A percentile compares a stretch with the other conserved stretches of the same genome.
Evolutionary conservation across 2,113 vertebrate genomes (phyloP).

Genomic region (Pelvicachromis taeniatus): DNA sequence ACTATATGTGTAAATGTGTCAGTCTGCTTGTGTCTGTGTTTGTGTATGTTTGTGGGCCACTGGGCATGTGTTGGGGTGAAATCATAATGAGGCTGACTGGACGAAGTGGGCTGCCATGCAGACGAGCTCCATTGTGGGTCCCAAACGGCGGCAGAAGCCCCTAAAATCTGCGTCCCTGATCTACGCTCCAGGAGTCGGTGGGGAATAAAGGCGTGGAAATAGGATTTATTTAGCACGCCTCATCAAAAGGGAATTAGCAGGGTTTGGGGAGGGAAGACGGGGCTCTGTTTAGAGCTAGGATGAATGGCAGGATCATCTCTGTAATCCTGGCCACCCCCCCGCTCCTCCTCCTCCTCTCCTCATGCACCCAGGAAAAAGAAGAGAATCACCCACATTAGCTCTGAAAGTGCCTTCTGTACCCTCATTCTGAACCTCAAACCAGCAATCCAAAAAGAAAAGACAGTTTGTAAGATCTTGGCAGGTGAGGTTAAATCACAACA

Average conservation of each 20-base stretch:
- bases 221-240: slow-evolving; percentile 91
- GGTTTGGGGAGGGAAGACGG: slow-evolving; percentile 75
- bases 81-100: slow-evolving; percentile 66
- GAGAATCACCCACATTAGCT: slow-evolving; percentile 63
- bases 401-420: slow-evolving; percentile 36
- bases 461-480: slow-evolving; percentile 41
- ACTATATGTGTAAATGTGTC: slow-evolving; percentile 49
- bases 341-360: neutral
- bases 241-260: slow-evolving; percentile 83
- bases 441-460: slow-evolving; percentile 22
- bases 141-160: slow-evolving; percentile 68
- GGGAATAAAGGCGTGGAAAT: slow-evolving; percentile 79
- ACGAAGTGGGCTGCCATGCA: slow-evolving; percentile 55
- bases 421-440: slow-evolving; percentile 39
- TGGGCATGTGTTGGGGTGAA: slow-evolving; percentile 59
- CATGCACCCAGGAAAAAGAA: slow-evolving; percentile 42
- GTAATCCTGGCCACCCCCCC: slow-evolving; percentile 58
- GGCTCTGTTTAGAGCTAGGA: slow-evolving; percentile 78
- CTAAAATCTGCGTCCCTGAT: slow-evolving; percentile 84
- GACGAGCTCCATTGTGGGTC: slow-evolving; percentile 70
- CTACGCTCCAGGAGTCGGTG: slow-evolving; percentile 82
- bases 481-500: slow-evolving; percentile 46
- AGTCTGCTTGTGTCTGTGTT: slow-evolving; percentile 10
- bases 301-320: slow-evolving; percentile 75
- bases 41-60: slow-evolving; percentile 42